phyloP scores from a whole-genome alignment of 1,140 invertebrate species.

The Phthorimaea operculella region DNA sequence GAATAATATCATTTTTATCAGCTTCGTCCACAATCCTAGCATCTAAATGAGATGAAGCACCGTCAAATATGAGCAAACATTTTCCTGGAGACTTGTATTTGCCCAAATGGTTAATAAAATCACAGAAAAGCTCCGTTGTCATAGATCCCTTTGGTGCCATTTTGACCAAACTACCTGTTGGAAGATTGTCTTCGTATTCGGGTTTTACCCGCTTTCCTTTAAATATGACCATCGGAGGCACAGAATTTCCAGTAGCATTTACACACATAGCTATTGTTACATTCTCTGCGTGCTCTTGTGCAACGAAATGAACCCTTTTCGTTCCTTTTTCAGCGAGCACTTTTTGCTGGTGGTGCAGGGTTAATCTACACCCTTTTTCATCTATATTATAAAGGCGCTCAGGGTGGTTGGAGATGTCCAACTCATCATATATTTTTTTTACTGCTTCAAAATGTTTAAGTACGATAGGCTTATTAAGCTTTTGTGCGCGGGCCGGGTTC shows the following conservation, averaged over 20 bases:
- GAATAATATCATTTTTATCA: constrained; percentile 30
- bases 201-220: constrained; percentile 33
- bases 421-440: constrained; percentile 22
- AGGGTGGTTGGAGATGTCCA: constrained; percentile 34
- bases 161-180: constrained; percentile 23
- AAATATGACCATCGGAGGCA: constrained; percentile 52
- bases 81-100: constrained; percentile 29
- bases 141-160: constrained; percentile 47
- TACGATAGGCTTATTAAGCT: constrained; percentile 42
- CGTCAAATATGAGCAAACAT: constrained; percentile 48
- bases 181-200: constrained; percentile 30
- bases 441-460: constrained; percentile 33
- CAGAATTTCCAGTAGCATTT: constrained; percentile 17
- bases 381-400: constrained; percentile 53
- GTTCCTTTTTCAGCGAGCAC: constrained; percentile 42
- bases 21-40: constrained; percentile 32
- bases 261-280: constrained; percentile 51
- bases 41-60: constrained; percentile 40
- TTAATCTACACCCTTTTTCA: constrained; percentile 52
- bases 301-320: constrained; percentile 42
- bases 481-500: constrained; percentile 46
- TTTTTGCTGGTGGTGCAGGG: constrained; percentile 36
- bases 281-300: constrained; percentile 49
- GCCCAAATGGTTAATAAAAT: constrained; percentile 40
- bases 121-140: constrained; percentile 36